Conservation (phyloP, 2,797 vertebrate species). For the Xenentodon cancila region DNA sequence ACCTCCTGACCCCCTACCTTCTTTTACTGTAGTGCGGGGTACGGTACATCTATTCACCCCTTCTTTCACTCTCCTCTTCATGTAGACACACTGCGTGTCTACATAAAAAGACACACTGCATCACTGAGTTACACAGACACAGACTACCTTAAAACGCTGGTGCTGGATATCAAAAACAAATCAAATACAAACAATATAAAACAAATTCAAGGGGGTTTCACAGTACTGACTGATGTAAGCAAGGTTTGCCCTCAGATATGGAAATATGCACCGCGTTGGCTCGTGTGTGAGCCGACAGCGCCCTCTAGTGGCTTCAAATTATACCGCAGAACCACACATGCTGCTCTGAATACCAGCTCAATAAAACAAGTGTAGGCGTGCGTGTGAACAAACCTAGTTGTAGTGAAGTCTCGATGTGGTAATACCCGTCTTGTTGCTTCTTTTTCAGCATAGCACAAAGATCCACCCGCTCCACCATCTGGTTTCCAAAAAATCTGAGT, state of each 20-base stretch:
- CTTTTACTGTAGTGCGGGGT: too few species aligned
- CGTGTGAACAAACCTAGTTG: slow-evolving; percentile 61
- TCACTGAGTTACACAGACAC: neutral
- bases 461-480: slow-evolving; percentile 87
- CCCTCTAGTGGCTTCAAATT: slow-evolving; percentile 53
- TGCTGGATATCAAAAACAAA: neutral
- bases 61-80: too few species aligned
- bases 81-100: too few species aligned
- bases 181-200: neutral
- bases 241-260: neutral
- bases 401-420: slow-evolving; percentile 75
- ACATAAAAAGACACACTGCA: too few species aligned
- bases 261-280: neutral
- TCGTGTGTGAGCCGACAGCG: slow-evolving; percentile 5
- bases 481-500: slow-evolving; percentile 87
- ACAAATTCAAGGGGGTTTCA: too few species aligned
- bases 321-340: neutral
- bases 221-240: neutral
- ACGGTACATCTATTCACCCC: too few species aligned
- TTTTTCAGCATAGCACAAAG: slow-evolving; percentile 98
- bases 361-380: neutral
- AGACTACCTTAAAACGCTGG: neutral
- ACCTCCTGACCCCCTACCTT: too few species aligned
- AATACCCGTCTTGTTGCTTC: slow-evolving; percentile 82
- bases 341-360: neutral